Evolutionary conservation across 92 coral and sea anemone genomes (phyloP), one percentile per base, ranked within the genome.

Genomic region (Ricordea florida): DNA sequence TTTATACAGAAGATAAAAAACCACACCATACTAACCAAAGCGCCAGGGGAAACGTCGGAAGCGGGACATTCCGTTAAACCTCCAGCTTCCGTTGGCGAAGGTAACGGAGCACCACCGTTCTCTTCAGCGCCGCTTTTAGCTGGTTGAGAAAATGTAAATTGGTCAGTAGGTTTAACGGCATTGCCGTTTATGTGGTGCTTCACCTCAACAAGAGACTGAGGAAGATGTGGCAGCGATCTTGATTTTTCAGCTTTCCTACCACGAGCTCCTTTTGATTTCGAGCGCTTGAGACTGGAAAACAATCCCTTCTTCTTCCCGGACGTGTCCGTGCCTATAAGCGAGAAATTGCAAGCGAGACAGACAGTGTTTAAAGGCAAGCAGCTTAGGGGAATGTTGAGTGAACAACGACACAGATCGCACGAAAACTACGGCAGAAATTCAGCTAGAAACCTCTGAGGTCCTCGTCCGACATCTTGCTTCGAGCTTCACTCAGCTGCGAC

Each of bases 401-500:
- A 17, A 48, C 28, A 49, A 24, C 21, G 34, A 38, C 28, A 14
- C 30, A 29, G 22, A 44, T 75, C 28, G 26, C 43, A 27, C 1
- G 3, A 22, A 21, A 53, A 68, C 43, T 45, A 74, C 33, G 48
- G 63, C 57, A 30, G 58, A 50, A 58, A 78, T 75, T 69, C 22
- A 56, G 73, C 83, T 60, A 58, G 57, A 85, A 84, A 93, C 93
- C 93, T 92, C 97, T 90, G 52, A 79, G 71, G 10, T 94, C 98
- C 11, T 94, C 98, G 86, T 94, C 98, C 74, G 98, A 94, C 98
- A 94, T 94, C 87, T 80, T 87, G 60, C 62, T 89, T 60, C 87
- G 73, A 57, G 62, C 57, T 82, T 66, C 29, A 45, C 87, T 57
- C 66, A 37, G 60, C 65, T 73, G 73, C 83, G 65, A 83, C 82